Conservation (phyloP, 2,888 invertebrate genomes). For the Carcina quercana region DNA sequence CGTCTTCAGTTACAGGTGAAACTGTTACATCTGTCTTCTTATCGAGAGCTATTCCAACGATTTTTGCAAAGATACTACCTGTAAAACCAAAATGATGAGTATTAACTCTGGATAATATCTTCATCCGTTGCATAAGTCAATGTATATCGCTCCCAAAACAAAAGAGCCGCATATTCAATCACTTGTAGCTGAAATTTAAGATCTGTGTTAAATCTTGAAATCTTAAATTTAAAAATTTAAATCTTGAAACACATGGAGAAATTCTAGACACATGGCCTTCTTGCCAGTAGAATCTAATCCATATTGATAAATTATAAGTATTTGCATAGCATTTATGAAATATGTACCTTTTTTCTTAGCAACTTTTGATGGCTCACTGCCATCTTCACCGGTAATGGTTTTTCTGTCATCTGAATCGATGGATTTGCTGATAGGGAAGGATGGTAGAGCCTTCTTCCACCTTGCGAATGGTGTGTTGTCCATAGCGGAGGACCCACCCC, state of each 20-base stretch:
- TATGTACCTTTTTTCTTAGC: constrained; percentile 47
- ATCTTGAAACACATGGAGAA: no score
- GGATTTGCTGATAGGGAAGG: constrained; percentile 73
- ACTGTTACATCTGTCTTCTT: constrained; percentile 76
- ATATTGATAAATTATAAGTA: no score
- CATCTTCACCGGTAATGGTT: constrained; percentile 37
- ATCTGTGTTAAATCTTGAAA: no score
- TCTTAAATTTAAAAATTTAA: no score
- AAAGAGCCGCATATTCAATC: no score
- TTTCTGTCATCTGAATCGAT: constrained; percentile 68
- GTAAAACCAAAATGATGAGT: constrained; percentile 19
- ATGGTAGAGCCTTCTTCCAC: constrained; percentile 81
- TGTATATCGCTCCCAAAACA: no score
- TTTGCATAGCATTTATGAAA: background rate
- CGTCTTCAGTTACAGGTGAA: constrained; percentile 51
- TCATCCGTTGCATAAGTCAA: no score
- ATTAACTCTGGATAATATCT: no score
- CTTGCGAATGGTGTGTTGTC: constrained; percentile 77
- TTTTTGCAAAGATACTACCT: constrained; percentile 74
- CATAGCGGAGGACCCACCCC: constrained; percentile 72
- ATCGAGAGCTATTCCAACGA: constrained; percentile 72
- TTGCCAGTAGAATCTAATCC: no score
- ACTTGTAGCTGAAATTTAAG: no score
- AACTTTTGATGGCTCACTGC: constrained; percentile 32
- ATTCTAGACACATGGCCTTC: no score